These are phyloP conservation scores for Drosophila niveifrons DNA, from an alignment of 2,888 invertebrate species.

Conservation along the genomic window DNA sequence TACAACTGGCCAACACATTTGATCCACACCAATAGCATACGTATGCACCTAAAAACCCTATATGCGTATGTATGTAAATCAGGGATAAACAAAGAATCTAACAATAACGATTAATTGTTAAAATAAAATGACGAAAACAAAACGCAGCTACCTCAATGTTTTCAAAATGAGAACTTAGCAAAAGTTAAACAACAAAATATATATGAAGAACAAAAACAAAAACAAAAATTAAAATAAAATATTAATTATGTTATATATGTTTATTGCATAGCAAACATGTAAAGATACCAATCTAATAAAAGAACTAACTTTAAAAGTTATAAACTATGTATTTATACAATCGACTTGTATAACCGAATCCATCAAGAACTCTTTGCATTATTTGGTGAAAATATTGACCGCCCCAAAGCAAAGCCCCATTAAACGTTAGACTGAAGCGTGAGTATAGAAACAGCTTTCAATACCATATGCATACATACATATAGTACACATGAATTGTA, in stretches of 20 bases:
- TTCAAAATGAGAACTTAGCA: slow-evolving; percentile 52
- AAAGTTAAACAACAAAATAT: slow-evolving; percentile 51
- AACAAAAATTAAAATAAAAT: slow-evolving; percentile 25
- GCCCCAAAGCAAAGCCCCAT: slow-evolving; percentile 27
- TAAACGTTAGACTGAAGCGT: slow-evolving; percentile 65
- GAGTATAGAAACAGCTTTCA: slow-evolving; percentile 42
- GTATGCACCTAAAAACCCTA: slow-evolving; percentile 9
- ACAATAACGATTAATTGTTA: slow-evolving; percentile 40
- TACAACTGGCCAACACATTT: slow-evolving; percentile 39
- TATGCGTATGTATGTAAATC: slow-evolving; percentile 39
- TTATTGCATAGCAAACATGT: slow-evolving; percentile 77
- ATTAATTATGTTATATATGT: slow-evolving; percentile 63
- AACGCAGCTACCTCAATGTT: slow-evolving; percentile 73
- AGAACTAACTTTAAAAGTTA: slow-evolving; percentile 71
- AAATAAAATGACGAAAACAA: slow-evolving; percentile 36
- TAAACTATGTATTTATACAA: slow-evolving; percentile 59
- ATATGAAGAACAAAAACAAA: slow-evolving; percentile 26
- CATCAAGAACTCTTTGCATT: slow-evolving; percentile 5
- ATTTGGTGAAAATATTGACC: slow-evolving; percentile 9
- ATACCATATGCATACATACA: slow-evolving; percentile 4
- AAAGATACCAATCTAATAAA: slow-evolving; percentile 59
- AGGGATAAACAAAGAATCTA: slow-evolving; percentile 57
- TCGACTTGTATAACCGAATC: slow-evolving; percentile 17
- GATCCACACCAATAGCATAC: slow-evolving; percentile 34
- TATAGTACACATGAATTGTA: neutral